Percentiles rank a stretch among this genome's conserved stretches.
phyloP scores from a whole-genome alignment of 2,797 vertebrate species.

The Podargus strigoides region DNA sequence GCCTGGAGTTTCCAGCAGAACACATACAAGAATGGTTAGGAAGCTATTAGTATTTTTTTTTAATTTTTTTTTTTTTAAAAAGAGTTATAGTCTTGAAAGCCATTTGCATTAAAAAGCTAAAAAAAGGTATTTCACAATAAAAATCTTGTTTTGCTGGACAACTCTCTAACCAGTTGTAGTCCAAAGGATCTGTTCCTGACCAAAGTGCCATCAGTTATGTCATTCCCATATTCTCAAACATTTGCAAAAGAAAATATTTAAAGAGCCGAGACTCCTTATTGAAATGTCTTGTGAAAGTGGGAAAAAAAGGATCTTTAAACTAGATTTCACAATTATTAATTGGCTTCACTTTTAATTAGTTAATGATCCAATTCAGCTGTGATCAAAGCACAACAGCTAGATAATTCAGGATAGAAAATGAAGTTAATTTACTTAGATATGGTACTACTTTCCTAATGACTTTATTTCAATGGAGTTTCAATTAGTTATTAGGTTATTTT shows the following conservation, averaged over 20 bases:
- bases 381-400: slow-evolving; percentile 66
- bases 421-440: slow-evolving; percentile 64
- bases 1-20: background rate
- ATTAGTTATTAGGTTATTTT: slow-evolving; percentile 64
- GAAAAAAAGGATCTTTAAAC: background rate
- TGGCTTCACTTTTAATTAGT: slow-evolving; percentile 59
- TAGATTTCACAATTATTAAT: slow-evolving; percentile 39
- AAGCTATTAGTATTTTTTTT: background rate
- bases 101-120: background rate
- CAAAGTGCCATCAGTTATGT: background rate
- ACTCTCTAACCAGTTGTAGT: background rate
- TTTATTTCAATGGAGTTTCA: slow-evolving; percentile 57
- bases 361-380: slow-evolving; percentile 66
- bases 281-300: background rate
- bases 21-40: accelerated
- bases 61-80: background rate
- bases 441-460: slow-evolving; percentile 61
- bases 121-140: background rate
- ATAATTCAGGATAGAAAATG: slow-evolving; percentile 57
- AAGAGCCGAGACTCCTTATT: background rate
- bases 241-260: background rate
- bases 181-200: background rate
- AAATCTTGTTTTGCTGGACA: background rate
- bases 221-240: background rate
- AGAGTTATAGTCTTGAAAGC: background rate